Evolutionary conservation across 2,113 vertebrate genomes (phyloP), one percentile per base, ranked within the genome.

Genomic region (Pseudopipra pipra): DNA sequence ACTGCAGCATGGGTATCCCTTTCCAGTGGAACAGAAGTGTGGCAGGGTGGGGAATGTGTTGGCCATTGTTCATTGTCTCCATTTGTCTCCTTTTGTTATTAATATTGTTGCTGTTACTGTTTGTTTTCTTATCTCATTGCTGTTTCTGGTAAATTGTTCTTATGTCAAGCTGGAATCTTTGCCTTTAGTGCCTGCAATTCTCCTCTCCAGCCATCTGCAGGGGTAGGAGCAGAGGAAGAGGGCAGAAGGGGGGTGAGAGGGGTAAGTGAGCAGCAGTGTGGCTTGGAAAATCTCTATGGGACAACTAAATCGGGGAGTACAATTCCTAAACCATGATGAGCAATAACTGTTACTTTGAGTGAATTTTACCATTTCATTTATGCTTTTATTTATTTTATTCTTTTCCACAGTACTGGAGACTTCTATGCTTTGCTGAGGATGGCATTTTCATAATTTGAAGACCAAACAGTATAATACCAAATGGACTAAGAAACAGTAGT

Each of bases 211-310:
- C 12, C 12, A 43, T 12, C 18, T 43, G 27, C 6, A 3, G 20
- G 33, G 9, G 33, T 33, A 33, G 31, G 19, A 19, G 25, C 51
- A 52, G 25, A 14, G 46, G 25, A 27, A 52, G 25, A 39, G 59
- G 2, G 15, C 2, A 44, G 14, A 66, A 43, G 19, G 23, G 33
- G 27, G 1, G 1, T 19, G 28, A 52, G 41, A 37, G 44, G 19
- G 58, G 18, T 1, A 2, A 74, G 14, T 0, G 0, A 43, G 14
- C 1, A 2, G 12, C 37, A 39, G 19, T 11, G 19, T 66, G 37
- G 12, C 44, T 81, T n/a, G 27, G 19, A 51, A 73, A 74, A 19
- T 30, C 37, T 28, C 3, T 59, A 20, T 37, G 19, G 23, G 8
- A 67, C 23, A 52, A 52, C 22, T n/a, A n/a, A 74, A 59, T 4